phyloP scores from a whole-genome alignment of 2,113 vertebrate species.

The Cichladusa arquata region DNA sequence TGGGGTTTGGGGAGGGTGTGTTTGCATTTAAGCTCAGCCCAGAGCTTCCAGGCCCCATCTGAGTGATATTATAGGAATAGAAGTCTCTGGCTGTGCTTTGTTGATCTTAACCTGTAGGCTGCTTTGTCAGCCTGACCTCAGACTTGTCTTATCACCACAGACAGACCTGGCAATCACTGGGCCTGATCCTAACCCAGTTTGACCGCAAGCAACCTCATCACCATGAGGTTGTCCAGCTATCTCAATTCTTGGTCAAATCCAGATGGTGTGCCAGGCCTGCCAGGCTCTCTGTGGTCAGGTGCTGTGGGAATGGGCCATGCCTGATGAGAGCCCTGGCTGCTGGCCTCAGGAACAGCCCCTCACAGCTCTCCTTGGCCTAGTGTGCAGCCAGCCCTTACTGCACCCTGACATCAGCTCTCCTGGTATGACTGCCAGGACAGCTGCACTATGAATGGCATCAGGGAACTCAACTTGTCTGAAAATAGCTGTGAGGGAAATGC shows the following conservation, averaged over 20 bases:
- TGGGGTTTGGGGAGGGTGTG: not conserved
- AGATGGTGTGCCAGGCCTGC: fast-evolving
- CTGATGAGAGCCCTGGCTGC: not conserved
- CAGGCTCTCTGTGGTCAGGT: not conserved
- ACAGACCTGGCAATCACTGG: not conserved
- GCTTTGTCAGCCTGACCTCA: not conserved
- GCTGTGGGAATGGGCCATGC: not conserved
- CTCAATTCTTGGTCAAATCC: not conserved
- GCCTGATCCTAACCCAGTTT: not conserved
- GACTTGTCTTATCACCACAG: not conserved
- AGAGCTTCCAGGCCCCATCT: not conserved
- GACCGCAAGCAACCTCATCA: not conserved
- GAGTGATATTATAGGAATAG: fast-evolving
- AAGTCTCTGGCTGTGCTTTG: not conserved
- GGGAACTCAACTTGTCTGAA: not conserved
- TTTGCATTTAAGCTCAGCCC: not conserved
- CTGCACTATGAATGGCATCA: not conserved
- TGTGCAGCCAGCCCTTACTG: not conserved
- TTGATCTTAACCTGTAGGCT: not conserved
- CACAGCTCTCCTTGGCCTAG: not conserved
- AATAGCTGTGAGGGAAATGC: not conserved
- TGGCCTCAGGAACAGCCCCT: not conserved
- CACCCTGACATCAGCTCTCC: not conserved
- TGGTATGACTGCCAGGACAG: constrained; percentile 12
- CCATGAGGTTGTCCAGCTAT: not conserved